These are phyloP conservation scores for Thecophora atra DNA, from an alignment of 2,888 invertebrate genomes.

Conservation along the genomic window DNA sequence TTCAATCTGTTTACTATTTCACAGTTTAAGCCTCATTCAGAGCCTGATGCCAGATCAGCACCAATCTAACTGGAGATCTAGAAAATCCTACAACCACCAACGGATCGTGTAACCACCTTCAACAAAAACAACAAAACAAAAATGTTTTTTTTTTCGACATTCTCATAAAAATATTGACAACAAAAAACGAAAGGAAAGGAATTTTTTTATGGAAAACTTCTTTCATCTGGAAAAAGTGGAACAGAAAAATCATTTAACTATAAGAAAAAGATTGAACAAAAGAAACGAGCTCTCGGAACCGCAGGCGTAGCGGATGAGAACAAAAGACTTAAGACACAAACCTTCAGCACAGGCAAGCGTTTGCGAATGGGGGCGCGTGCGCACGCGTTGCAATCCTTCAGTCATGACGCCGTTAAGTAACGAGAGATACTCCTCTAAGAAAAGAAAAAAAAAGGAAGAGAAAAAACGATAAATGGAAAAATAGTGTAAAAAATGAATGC, in stretches of 20 bases:
- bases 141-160: not conserved
- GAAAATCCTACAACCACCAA: not conserved
- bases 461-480: not conserved
- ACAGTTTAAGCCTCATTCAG: not conserved
- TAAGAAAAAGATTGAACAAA: not conserved
- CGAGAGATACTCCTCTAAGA: not conserved
- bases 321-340: conserved; percentile 23
- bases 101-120: not conserved
- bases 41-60: not conserved
- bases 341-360: conserved; percentile 10
- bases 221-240: not conserved
- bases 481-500: conserved; percentile 1
- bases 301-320: not conserved
- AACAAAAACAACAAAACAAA: not conserved
- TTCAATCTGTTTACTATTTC: not conserved
- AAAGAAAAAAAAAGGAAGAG: not conserved
- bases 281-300: conserved; percentile 1
- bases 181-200: no score
- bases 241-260: not conserved
- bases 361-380: not conserved
- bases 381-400: conserved; percentile 24
- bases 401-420: not conserved
- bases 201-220: not conserved
- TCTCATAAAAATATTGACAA: not conserved
- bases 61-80: not conserved